These are phyloP conservation scores for Gnathonemus longibarbis DNA, from an alignment of 2,113 vertebrate species.

Conservation along the genomic window DNA sequence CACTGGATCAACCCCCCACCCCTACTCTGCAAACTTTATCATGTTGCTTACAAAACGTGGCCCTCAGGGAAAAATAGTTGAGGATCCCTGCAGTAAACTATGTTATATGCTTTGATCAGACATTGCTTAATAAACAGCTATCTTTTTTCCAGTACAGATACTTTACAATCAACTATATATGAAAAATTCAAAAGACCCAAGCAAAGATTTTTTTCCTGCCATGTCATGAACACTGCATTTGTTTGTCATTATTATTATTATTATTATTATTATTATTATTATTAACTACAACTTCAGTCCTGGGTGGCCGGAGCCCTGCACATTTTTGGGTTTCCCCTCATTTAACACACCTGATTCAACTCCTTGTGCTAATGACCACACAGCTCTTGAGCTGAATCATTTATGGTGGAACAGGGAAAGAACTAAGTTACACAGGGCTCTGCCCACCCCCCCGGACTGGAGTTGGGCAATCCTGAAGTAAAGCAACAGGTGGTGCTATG, in stretches of 20 bases:
- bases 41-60: background rate
- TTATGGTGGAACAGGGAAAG: too few relatives aligned
- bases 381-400: too few relatives aligned
- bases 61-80: background rate
- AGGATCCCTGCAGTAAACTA: too few relatives aligned
- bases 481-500: background rate
- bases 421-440: too few relatives aligned
- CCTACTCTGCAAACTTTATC: background rate
- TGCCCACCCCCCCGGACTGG: too few relatives aligned
- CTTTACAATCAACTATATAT: too few relatives aligned
- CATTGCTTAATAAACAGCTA: background rate
- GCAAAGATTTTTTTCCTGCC: background rate
- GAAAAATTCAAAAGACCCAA: background rate
- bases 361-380: too few relatives aligned
- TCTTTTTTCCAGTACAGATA: background rate
- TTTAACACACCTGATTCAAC: too few relatives aligned
- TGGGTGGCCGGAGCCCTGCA: too few relatives aligned
- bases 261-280: background rate
- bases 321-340: too few relatives aligned
- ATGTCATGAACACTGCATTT: background rate
- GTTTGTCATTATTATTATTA: background rate
- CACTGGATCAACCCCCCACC: background rate
- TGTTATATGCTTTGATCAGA: background rate
- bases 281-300: too few relatives aligned
- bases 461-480: background rate